Conservation (phyloP, 2,797 vertebrate genomes). For the Catamblyrhynchus diadema region DNA sequence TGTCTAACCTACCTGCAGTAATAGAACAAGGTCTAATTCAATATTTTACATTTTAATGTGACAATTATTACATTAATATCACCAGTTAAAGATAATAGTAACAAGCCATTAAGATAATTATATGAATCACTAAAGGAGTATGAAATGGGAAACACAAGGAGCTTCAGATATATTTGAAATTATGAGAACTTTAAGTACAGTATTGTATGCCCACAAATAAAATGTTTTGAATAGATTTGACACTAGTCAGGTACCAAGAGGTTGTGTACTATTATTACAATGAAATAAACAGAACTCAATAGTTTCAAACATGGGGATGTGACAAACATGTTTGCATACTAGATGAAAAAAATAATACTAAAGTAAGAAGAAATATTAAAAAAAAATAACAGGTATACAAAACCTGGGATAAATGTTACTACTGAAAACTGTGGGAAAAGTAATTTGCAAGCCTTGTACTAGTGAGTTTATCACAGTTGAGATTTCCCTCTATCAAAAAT, state of each 20-base stretch:
- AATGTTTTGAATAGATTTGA: constrained; percentile 25
- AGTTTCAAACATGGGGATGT: neutral
- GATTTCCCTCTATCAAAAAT: neutral
- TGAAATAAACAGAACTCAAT: neutral
- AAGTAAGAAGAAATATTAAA: neutral
- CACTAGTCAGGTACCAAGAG: constrained; percentile 16
- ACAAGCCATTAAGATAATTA: constrained; percentile 49
- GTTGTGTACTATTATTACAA: neutral
- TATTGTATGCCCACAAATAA: constrained; percentile 44
- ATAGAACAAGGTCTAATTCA: constrained; percentile 25
- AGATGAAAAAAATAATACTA: neutral
- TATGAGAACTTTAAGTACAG: constrained; percentile 46
- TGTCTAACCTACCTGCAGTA: neutral
- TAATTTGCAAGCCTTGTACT: neutral
- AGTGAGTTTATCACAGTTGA: neutral
- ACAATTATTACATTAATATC: constrained; percentile 63
- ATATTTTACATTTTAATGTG: constrained; percentile 54
- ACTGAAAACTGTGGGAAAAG: neutral
- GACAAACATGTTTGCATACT: neutral
- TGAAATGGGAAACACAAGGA: constrained; percentile 33
- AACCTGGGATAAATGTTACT: neutral
- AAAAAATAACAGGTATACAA: neutral
- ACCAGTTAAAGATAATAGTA: constrained; percentile 14
- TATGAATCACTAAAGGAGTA: constrained; percentile 54
- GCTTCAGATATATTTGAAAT: constrained; percentile 17